Conservation (phyloP, 2,113 vertebrate genomes). For the Theropithecus gelada region DNA sequence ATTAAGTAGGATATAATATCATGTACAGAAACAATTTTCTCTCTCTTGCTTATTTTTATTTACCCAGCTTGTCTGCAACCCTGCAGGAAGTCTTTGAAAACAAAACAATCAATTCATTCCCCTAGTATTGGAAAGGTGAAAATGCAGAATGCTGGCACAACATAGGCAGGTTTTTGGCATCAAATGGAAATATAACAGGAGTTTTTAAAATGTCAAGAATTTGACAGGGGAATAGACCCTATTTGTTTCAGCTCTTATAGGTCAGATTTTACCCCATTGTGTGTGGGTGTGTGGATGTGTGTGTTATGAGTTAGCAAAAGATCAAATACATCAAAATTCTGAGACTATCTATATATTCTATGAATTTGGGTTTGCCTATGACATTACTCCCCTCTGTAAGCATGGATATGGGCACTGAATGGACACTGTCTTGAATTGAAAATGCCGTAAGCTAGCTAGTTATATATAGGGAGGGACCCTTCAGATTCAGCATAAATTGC, state of each 20-base stretch:
- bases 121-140: conserved; percentile 36
- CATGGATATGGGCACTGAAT: background rate
- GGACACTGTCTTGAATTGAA: background rate
- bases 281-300: background rate
- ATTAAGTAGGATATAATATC: conserved; percentile 52
- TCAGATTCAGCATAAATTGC: conserved; percentile 54
- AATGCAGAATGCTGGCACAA: background rate
- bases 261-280: background rate
- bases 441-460: background rate
- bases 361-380: background rate
- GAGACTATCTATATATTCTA: background rate
- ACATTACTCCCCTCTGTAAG: background rate
- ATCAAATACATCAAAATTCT: background rate
- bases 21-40: conserved; percentile 33
- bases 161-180: background rate
- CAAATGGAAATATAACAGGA: background rate
- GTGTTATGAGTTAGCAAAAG: background rate
- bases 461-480: background rate
- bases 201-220: background rate
- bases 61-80: conserved; percentile 46
- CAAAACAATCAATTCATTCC: conserved; percentile 63
- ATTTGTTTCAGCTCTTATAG: background rate
- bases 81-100: conserved; percentile 54
- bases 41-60: conserved; percentile 63
- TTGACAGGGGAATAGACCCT: background rate